A percentile compares a stretch with the other conserved stretches of the same genome.
Conservation (phyloP, 2,113 vertebrate species). For the Vulpes ferrilata region DNA sequence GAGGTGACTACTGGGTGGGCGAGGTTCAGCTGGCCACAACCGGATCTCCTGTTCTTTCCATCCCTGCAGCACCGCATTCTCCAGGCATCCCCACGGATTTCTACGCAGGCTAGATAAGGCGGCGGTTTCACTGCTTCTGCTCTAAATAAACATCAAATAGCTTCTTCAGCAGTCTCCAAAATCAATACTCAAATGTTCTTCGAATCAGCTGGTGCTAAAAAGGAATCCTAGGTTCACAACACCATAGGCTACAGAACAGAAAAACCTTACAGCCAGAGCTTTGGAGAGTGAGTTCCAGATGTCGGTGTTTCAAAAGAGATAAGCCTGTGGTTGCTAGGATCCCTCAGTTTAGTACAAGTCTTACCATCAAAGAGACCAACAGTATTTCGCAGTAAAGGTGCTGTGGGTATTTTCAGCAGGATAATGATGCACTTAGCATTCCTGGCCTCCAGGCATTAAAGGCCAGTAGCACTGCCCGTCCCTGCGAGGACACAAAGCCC, state of each 20-base stretch:
- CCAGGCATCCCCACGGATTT: background rate
- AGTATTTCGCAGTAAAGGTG: background rate
- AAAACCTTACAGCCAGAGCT: background rate
- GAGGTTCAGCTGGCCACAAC: background rate
- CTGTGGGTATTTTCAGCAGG: background rate
- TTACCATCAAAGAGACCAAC: conserved; percentile 40
- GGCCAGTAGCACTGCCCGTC: background rate
- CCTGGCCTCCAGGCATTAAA: background rate
- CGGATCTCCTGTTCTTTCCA: background rate
- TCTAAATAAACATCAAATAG: background rate
- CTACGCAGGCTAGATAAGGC: background rate
- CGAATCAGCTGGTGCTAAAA: background rate
- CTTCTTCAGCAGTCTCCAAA: background rate
- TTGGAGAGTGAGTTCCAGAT: conserved; percentile 32
- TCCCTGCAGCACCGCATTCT: background rate
- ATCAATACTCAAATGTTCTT: conserved; percentile 30
- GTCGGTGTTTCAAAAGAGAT: conserved; percentile 15
- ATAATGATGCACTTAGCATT: background rate
- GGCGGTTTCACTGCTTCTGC: background rate
- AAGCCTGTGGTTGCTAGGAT: background rate
- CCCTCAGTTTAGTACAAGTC: conserved; percentile 36
- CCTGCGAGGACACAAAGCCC: conserved; percentile 40
- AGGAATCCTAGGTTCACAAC: conserved; percentile 11
- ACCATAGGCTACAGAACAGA: background rate
- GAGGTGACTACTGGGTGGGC: background rate